phyloP scores from a whole-genome alignment of 37 sponge, comb jelly and placozoan genomes.

The Chondrilla cf. caribensis region DNA sequence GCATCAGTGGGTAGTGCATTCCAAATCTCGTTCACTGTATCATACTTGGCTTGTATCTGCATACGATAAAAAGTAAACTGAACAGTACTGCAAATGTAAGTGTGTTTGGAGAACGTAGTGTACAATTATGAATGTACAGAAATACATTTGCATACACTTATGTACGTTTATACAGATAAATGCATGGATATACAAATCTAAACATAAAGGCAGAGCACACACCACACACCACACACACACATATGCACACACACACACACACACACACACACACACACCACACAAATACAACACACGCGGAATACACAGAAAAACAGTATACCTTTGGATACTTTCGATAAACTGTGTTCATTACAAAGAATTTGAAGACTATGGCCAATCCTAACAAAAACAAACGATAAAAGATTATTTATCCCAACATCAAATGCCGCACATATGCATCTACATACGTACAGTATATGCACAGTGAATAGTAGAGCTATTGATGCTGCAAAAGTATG shows the following conservation, averaged over 20 bases:
- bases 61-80: too few relatives aligned
- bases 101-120: background rate
- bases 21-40: constrained; percentile 68
- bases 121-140: background rate
- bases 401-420: too few relatives aligned
- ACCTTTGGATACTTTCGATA: constrained; percentile 88
- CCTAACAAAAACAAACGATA: too few relatives aligned
- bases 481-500: too few relatives aligned
- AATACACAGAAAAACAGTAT: constrained; percentile 3
- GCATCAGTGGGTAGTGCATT: constrained; percentile 65
- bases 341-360: constrained; percentile 70
- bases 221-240: constrained; percentile 4
- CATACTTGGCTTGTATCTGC: constrained; percentile 77
- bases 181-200: background rate
- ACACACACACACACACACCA: background rate
- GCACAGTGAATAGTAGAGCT: background rate
- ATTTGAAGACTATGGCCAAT: constrained; percentile 56
- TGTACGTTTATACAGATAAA: background rate
- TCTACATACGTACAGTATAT: background rate
- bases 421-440: background rate
- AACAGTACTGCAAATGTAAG: background rate
- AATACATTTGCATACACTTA: background rate
- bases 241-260: background rate
- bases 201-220: background rate
- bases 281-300: background rate